phyloP scores from a whole-genome alignment of 2,113 vertebrate genomes.

The Leptosomus discolor region DNA sequence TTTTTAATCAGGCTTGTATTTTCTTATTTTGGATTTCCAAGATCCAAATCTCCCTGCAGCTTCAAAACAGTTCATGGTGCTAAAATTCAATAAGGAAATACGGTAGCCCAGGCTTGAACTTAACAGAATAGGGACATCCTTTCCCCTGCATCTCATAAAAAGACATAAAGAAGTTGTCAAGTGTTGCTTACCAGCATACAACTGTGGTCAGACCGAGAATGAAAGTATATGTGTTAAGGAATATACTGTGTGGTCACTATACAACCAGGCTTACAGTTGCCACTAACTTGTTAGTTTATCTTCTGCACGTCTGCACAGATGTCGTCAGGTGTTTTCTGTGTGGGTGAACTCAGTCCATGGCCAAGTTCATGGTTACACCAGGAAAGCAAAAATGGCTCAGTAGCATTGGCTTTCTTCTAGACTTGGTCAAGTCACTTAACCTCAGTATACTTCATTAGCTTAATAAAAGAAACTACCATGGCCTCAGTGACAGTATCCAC shows the following conservation, averaged over 20 bases:
- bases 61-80: not conserved
- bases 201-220: not conserved
- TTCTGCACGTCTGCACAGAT: not conserved
- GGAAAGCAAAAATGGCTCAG: not conserved
- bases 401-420: not conserved
- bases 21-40: not conserved
- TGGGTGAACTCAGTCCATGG: not conserved
- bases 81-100: not conserved
- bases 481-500: not conserved
- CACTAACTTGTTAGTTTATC: not conserved
- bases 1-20: not conserved
- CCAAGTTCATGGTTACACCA: not conserved
- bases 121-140: not conserved
- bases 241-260: not conserved
- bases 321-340: not conserved
- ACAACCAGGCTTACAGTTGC: not conserved
- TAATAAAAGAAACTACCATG: not conserved
- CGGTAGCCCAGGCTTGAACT: not conserved
- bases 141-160: not conserved
- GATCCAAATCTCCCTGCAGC: not conserved
- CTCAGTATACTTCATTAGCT: not conserved
- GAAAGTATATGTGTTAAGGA: not conserved
- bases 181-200: not conserved
- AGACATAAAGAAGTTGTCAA: not conserved
- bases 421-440: not conserved